Evolutionary conservation across 1,140 invertebrate genomes (phyloP), one percentile per base, ranked within the genome.

Genomic region (Drosophila lini): DNA sequence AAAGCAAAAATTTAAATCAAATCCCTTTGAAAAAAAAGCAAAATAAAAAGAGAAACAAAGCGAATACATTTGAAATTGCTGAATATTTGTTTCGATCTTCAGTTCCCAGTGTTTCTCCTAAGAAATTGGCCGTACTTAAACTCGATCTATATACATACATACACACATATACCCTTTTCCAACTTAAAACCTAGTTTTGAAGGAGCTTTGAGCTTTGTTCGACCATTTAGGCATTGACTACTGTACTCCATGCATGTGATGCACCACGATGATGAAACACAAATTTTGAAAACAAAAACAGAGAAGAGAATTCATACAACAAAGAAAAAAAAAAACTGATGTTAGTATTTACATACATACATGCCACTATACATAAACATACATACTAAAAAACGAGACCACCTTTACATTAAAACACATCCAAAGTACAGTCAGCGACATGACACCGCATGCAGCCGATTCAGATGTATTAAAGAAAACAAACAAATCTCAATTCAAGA

Each of bases 331-430:
- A 19, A 5, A 16, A 67, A 57, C 74, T 53, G 56, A 77, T 65
- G 52, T 75, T 78, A 71, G 52, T 58, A 67, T 75, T 76, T 77
- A 77, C 57, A 77, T 77, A 65, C 53, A 77, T 55, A 76, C 62
- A 65, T 76, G 53, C 52, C 50, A 69, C 44, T 52, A 50, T 58
- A 78, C 57, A 70, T 36, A 22, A 53, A 76, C 48, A 77, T 77
- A 67, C 48, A 68, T 76, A 77, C 73, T 52, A 53, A 58, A 58
- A 63, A 73, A 71, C 69, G 53, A 73, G 65, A 71, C 65, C 67
- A 71, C 67, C 69, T 73, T 73, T 59, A 71, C 44, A 71, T 71
- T 32, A 73, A 69, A 58, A 73, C 44, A 73, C 65, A 71, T 71
- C 64, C 42, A 71, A 71, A 71, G 52, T 71, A 59, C 68, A 71